Conservation (phyloP, 2,888 invertebrate species). For the Tenthredo distinguenda region DNA sequence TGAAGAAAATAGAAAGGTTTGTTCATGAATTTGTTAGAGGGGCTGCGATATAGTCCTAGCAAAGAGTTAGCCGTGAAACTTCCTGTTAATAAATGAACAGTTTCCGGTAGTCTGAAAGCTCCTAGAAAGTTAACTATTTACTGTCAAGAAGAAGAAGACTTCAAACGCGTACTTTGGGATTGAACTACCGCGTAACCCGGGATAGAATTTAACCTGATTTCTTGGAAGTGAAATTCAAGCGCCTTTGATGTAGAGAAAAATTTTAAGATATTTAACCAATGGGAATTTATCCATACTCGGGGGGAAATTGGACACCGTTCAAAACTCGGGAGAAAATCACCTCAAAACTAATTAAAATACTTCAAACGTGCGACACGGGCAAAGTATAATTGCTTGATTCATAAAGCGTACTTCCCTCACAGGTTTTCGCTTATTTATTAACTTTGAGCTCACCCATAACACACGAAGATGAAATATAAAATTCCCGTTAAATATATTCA, state of each 20-base stretch:
- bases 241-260: conserved; percentile 19
- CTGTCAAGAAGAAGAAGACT: conserved; percentile 2
- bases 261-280: conserved; percentile 8
- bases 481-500: background rate
- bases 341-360: background rate
- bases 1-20: background rate
- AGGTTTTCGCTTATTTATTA: background rate
- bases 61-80: conserved; percentile 8
- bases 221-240: conserved; percentile 6
- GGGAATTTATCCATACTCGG: background rate
- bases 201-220: conserved; percentile 20
- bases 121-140: conserved; percentile 25
- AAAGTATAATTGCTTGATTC: background rate
- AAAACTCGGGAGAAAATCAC: background rate
- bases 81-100: conserved; percentile 29
- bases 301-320: background rate
- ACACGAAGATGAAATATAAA: background rate
- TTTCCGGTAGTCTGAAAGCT: conserved; percentile 33
- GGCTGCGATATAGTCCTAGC: background rate
- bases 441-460: background rate
- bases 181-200: conserved; percentile 14
- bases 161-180: conserved; percentile 27
- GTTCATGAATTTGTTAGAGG: conserved; percentile 12
- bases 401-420: background rate
- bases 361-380: background rate